These are phyloP conservation scores for Morpho achilles DNA, from an alignment of 2,888 invertebrate species.

Conservation along the genomic window DNA sequence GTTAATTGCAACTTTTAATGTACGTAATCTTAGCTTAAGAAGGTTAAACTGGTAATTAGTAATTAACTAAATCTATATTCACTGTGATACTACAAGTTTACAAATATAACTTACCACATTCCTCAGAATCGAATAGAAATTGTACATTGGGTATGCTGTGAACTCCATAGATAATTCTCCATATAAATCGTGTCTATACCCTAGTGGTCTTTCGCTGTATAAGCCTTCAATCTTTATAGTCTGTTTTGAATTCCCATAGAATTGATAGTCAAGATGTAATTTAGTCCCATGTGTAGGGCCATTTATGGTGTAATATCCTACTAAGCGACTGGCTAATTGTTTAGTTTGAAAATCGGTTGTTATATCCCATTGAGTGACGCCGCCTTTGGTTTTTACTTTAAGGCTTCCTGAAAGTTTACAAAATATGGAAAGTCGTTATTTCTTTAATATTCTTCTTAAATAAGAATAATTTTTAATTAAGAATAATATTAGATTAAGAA, in stretches of 20 bases:
- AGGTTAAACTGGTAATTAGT: too few relatives aligned
- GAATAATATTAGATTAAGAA: too few relatives aligned
- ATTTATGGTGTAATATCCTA: constrained; percentile 83
- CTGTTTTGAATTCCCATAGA: constrained; percentile 78
- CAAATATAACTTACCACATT: constrained; percentile 76
- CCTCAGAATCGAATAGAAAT: constrained; percentile 82
- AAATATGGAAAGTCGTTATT: background rate
- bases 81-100: constrained; percentile 3
- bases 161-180: constrained; percentile 85
- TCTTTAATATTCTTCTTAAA: too few relatives aligned
- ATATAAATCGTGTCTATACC: constrained; percentile 78
- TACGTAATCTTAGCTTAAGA: too few relatives aligned
- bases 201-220: constrained; percentile 77
- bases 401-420: constrained; percentile 43
- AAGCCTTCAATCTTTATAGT: constrained; percentile 70
- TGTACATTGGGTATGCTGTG: constrained; percentile 86
- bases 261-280: constrained; percentile 83
- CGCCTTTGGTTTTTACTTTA: constrained; percentile 67
- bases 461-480: too few relatives aligned
- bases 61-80: too few relatives aligned
- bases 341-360: constrained; percentile 88
- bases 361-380: constrained; percentile 87
- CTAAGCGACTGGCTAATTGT: constrained; percentile 84
- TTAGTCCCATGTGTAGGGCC: constrained; percentile 77
- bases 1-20: too few relatives aligned